Evolutionary conservation across 2,113 vertebrate species (phyloP).

Genomic region (Brachionichthys hirsutus): DNA sequence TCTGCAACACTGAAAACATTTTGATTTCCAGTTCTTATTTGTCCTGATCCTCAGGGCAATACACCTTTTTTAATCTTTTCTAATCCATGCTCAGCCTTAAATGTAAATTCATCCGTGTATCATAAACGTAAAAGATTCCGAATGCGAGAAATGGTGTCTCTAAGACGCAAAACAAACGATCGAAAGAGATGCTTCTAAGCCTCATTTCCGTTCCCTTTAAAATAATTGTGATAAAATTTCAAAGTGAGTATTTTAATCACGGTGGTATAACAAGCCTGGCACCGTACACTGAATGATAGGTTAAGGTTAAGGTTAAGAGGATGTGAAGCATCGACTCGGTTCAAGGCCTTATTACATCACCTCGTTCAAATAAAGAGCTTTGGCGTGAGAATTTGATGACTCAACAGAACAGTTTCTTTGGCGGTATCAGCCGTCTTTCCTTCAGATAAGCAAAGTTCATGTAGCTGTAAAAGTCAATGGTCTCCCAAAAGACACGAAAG

Average conservation of each 20-base stretch:
- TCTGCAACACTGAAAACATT: slow-evolving; percentile 6
- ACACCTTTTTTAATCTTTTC: slow-evolving; percentile 24
- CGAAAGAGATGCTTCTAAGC: slow-evolving; percentile 12
- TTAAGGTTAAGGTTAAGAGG: slow-evolving; percentile 51
- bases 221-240: slow-evolving; percentile 35
- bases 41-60: slow-evolving; percentile 9
- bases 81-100: slow-evolving; percentile 8
- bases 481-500: slow-evolving; percentile 33
- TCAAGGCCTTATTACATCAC: slow-evolving; percentile 33
- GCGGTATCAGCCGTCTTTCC: slow-evolving; percentile 20
- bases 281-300: slow-evolving; percentile 35
- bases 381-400: slow-evolving; percentile 53
- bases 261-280: slow-evolving; percentile 29
- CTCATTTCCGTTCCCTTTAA: slow-evolving; percentile 18
- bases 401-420: slow-evolving; percentile 34
- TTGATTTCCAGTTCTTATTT: slow-evolving; percentile 6
- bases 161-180: slow-evolving; percentile 28
- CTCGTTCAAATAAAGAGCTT: slow-evolving; percentile 48
- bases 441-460: slow-evolving; percentile 33
- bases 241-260: slow-evolving; percentile 27
- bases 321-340: slow-evolving; percentile 37
- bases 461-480: slow-evolving; percentile 16
- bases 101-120: slow-evolving; percentile 12
- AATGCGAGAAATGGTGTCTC: slow-evolving; percentile 15
- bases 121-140: background rate